Evolutionary conservation across 2,113 vertebrate genomes (phyloP).

Genomic region (Puma concolor): DNA sequence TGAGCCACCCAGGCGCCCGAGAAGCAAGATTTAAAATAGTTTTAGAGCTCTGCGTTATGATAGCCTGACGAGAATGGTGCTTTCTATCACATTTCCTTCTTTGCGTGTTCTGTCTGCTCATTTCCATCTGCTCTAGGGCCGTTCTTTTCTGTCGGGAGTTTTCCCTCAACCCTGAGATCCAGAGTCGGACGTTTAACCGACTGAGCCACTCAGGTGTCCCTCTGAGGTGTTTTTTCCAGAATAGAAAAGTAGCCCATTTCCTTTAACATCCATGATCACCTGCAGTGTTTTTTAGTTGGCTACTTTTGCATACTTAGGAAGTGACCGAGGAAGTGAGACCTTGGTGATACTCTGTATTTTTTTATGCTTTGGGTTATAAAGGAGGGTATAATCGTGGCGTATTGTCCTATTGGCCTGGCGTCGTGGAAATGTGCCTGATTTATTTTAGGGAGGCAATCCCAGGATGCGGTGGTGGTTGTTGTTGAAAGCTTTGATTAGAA

Average conservation of each 20-base stretch:
- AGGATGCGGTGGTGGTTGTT: neutral
- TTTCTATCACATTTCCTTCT: neutral
- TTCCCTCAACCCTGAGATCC: neutral
- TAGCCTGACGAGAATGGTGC: neutral
- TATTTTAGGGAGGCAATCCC: conserved; percentile 9
- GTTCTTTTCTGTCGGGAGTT: neutral
- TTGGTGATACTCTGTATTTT: conserved; percentile 1
- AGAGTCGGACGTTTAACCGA: too few relatives aligned
- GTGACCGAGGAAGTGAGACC: neutral
- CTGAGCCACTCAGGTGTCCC: too few relatives aligned
- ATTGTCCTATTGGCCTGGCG: neutral
- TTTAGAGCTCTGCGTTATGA: neutral
- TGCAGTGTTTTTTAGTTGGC: neutral
- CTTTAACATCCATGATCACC: neutral
- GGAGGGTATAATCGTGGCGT: neutral
- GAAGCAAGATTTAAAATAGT: neutral
- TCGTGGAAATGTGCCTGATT: neutral
- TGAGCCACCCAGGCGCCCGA: too few relatives aligned
- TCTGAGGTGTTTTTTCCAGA: neutral
- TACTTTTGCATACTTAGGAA: conserved; percentile 23
- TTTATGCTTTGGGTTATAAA: neutral
- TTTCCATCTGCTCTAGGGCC: neutral
- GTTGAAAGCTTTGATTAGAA: conserved; percentile 24
- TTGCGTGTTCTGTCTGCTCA: neutral
- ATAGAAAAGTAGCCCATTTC: neutral